Conservation (phyloP, 2,797 vertebrate genomes). For the Crocodylus rhombifer region DNA sequence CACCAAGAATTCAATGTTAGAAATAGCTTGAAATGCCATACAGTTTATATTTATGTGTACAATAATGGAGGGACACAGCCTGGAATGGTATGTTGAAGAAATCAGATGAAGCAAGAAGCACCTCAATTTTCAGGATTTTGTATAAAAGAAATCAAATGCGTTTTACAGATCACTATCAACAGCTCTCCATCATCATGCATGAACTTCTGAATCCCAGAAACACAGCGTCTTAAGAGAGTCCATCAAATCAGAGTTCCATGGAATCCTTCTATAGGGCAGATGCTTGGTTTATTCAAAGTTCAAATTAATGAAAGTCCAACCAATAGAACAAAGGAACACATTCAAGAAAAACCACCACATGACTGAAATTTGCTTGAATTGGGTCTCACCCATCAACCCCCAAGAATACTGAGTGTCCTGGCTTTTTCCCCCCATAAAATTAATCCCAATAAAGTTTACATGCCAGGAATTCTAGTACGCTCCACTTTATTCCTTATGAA, state of each 20-base stretch:
- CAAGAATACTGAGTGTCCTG: not conserved
- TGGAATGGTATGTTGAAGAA: not conserved
- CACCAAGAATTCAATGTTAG: not conserved
- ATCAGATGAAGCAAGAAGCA: not conserved
- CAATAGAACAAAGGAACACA: not conserved
- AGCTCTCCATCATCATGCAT: not conserved
- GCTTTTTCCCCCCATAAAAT: not conserved
- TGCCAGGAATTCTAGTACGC: not conserved
- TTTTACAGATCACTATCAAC: not conserved
- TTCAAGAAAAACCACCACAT: not conserved
- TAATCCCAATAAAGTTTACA: not conserved
- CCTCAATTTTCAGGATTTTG: not conserved
- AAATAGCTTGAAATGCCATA: not conserved
- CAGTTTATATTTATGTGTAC: not conserved
- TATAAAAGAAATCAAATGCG: not conserved
- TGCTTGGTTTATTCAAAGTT: not conserved
- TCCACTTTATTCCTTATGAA: not conserved
- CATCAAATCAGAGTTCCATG: not conserved
- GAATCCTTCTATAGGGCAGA: not conserved
- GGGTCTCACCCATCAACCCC: not conserved
- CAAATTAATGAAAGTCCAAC: not conserved
- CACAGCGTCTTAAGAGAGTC: not conserved
- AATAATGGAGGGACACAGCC: not conserved
- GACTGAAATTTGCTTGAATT: not conserved
- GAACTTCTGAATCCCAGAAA: not conserved